Conservation (phyloP, 1,140 invertebrate genomes). For the Rhagoletis pomonella region DNA sequence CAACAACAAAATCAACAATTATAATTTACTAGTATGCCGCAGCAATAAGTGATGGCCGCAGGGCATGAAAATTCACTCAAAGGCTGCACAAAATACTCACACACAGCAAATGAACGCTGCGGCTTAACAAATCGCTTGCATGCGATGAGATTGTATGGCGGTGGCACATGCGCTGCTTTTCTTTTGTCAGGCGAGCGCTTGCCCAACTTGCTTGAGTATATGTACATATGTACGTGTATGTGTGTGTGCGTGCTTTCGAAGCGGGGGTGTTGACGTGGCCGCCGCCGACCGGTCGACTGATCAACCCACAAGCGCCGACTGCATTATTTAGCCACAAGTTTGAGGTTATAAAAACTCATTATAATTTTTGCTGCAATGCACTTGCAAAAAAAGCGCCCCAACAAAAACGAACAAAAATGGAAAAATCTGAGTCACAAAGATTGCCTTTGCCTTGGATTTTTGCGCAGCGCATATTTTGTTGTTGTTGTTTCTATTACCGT, state of each 20-base stretch:
- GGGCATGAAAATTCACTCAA: conserved; percentile 54
- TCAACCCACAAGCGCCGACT: conserved; percentile 45
- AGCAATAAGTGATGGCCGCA: conserved; percentile 67
- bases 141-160: neutral
- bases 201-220: neutral
- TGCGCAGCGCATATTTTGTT: neutral
- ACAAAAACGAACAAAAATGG: neutral
- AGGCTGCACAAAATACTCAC: neutral
- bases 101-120: neutral
- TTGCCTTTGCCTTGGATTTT: conserved; percentile 41
- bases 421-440: neutral
- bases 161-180: neutral
- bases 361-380: conserved; percentile 70
- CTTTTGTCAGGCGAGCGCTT: neutral
- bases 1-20: conserved; percentile 30
- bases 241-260: neutral
- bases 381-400: conserved; percentile 6
- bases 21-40: conserved; percentile 39
- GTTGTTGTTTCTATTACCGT: neutral
- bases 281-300: conserved; percentile 8
- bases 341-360: conserved; percentile 74
- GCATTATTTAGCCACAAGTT: conserved; percentile 63
- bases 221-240: neutral
- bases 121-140: neutral
- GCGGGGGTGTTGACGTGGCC: conserved; percentile 37